Evolutionary conservation across 1,140 invertebrate species (phyloP).

Genomic region (Apolygus lucorum): DNA sequence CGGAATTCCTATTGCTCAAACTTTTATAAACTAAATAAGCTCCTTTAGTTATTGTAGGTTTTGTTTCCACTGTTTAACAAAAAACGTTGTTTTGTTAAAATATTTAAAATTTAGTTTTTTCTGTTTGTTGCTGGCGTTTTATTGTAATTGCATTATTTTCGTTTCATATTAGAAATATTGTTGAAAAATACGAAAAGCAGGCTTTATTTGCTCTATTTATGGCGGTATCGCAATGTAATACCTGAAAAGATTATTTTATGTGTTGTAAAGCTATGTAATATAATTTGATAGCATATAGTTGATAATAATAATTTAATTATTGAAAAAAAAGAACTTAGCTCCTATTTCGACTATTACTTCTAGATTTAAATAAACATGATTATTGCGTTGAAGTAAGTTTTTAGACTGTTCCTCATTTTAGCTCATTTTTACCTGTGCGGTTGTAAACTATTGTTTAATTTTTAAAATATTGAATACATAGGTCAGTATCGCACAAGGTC

Average conservation of each 20-base stretch:
- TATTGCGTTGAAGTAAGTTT: neutral
- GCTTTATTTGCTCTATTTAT: neutral
- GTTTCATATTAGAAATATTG: neutral
- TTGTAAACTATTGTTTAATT: neutral
- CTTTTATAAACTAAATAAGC: neutral
- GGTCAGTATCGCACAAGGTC: neutral
- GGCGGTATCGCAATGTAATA: neutral
- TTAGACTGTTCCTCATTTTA: neutral
- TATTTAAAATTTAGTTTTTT: neutral
- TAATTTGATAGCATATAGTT: neutral
- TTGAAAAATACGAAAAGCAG: neutral
- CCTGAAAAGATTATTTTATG: neutral
- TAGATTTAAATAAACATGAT: neutral
- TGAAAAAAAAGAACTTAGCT: neutral
- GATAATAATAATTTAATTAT: neutral
- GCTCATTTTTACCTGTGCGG: neutral
- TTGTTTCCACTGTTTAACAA: too few species aligned
- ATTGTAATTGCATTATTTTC: neutral
- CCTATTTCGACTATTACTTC: neutral
- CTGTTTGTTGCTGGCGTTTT: neutral
- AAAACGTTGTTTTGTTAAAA: too few species aligned
- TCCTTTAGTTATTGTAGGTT: neutral
- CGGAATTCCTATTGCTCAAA: neutral
- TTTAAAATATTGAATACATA: neutral
- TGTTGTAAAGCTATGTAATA: neutral